These are phyloP conservation scores for Protodeltote pygarga DNA, from an alignment of 2,888 invertebrate genomes.

Conservation along the genomic window DNA sequence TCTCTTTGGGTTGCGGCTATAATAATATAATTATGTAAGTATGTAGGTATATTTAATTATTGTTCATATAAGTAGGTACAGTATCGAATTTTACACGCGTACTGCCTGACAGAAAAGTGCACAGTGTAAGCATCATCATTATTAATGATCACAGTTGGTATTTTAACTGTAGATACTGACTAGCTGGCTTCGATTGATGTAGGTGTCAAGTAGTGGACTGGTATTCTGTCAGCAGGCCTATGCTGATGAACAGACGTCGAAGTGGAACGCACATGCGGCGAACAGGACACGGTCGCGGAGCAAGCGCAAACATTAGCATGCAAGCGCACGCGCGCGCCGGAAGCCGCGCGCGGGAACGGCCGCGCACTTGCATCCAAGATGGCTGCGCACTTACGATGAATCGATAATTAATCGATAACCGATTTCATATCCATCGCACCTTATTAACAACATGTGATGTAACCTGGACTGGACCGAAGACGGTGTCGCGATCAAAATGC, in stretches of 20 bases:
- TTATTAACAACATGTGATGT: constrained; percentile 79
- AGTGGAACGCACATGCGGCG: constrained; percentile 69
- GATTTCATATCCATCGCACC: constrained; percentile 77
- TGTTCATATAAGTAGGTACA: neutral
- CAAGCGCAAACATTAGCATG: constrained; percentile 82
- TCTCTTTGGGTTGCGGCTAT: neutral
- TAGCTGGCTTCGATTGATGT: constrained; percentile 3
- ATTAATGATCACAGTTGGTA: constrained; percentile 28
- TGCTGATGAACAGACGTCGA: constrained; percentile 50
- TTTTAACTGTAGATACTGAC: constrained; percentile 3
- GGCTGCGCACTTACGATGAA: constrained; percentile 81
- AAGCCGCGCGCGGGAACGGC: constrained; percentile 81
- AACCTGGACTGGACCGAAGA: constrained; percentile 71
- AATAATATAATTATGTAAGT: neutral
- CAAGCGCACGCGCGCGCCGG: constrained; percentile 81
- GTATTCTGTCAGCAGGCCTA: constrained; percentile 29
- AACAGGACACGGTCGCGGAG: constrained; percentile 70
- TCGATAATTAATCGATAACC: constrained; percentile 84
- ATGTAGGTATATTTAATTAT: neutral
- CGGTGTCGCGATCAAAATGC: constrained; percentile 66
- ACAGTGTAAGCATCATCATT: constrained; percentile 33
- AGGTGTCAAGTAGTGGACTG: constrained; percentile 13
- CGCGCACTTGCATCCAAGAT: constrained; percentile 80
- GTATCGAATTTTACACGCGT: constrained; percentile 45
- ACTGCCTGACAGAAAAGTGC: constrained; percentile 42